Evolutionary conservation across 2,113 vertebrate species (phyloP).

Genomic region (Pyxicephalus adspersus): DNA sequence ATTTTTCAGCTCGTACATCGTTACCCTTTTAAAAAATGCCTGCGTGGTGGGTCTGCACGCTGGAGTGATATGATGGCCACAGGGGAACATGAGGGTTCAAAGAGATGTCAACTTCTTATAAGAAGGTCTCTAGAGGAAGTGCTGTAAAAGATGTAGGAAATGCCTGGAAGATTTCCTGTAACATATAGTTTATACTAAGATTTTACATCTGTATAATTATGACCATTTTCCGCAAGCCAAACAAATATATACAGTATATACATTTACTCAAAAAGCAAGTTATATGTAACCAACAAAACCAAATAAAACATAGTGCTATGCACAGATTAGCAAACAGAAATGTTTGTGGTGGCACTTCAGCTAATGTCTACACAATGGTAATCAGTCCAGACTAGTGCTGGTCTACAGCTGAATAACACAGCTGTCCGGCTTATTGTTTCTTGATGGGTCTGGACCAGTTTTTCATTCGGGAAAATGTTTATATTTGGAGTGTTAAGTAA

Average conservation of each 20-base stretch:
- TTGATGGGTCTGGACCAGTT: too few relatives aligned
- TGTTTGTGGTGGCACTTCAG: too few relatives aligned
- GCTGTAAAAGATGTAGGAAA: background rate
- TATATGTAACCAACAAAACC: too few relatives aligned
- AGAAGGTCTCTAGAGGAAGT: background rate
- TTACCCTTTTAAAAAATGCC: background rate
- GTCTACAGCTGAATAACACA: too few relatives aligned
- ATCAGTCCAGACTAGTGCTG: too few relatives aligned
- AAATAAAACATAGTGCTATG: too few relatives aligned
- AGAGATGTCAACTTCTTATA: background rate
- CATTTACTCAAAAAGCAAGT: too few relatives aligned
- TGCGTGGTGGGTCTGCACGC: conserved; percentile 10
- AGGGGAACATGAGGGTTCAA: background rate
- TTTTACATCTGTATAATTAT: background rate
- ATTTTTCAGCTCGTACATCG: background rate
- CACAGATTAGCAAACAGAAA: too few relatives aligned
- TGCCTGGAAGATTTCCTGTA: background rate
- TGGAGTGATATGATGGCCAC: background rate
- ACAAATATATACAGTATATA: background rate
- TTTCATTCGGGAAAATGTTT: too few relatives aligned
- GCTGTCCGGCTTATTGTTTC: too few relatives aligned
- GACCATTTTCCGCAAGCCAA: background rate
- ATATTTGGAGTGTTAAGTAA: too few relatives aligned
- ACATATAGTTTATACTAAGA: background rate
- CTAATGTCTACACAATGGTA: too few relatives aligned